phyloP scores from a whole-genome alignment of 35 echinoderm and acorn worm genomes.

The Anneissia japonica region DNA sequence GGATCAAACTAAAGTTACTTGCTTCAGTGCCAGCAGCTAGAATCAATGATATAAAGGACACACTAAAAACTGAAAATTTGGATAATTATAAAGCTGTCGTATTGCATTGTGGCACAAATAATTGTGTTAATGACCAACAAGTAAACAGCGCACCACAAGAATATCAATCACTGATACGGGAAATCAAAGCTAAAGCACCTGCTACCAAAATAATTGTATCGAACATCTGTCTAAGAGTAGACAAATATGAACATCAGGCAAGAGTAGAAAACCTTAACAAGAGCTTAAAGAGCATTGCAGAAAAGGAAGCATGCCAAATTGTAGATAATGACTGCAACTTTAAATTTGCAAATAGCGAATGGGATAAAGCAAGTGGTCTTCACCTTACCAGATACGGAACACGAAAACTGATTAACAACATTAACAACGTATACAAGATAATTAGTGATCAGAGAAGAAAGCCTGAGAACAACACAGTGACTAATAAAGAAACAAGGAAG shows the following conservation, averaged over 20 bases:
- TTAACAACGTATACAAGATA: background rate
- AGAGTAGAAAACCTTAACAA: background rate
- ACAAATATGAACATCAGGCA: background rate
- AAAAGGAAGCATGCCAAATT: background rate
- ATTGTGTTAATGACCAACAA: too few relatives aligned
- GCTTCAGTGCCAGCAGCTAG: too few relatives aligned
- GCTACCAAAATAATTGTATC: background rate
- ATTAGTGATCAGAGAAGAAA: background rate
- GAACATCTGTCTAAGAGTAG: background rate
- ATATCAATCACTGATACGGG: background rate
- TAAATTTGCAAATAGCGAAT: background rate
- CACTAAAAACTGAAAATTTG: too few relatives aligned
- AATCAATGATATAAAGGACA: too few relatives aligned
- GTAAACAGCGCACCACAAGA: background rate
- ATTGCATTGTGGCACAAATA: too few relatives aligned
- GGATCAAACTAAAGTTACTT: too few relatives aligned
- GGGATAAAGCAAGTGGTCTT: background rate
- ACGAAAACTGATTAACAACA: background rate
- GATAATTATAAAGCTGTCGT: too few relatives aligned
- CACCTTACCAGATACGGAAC: background rate
- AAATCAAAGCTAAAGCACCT: background rate
- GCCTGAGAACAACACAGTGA: too few relatives aligned
- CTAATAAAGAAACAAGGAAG: too few relatives aligned
- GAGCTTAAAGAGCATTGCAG: background rate
- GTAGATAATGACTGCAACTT: background rate